phyloP scores from a whole-genome alignment of 2,113 vertebrate genomes.

The Chitala chitala region DNA sequence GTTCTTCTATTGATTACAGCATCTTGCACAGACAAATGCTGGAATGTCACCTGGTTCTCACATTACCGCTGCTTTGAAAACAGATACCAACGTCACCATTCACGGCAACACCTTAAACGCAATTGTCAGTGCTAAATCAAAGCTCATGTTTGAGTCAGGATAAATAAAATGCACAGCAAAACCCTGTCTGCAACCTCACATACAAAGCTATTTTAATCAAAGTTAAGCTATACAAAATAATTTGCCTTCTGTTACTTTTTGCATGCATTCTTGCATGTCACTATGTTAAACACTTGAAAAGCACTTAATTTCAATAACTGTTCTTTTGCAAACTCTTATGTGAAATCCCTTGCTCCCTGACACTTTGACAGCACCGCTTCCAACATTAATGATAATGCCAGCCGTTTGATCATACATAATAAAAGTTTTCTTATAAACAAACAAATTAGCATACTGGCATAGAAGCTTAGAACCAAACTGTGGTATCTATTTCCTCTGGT shows the following conservation, averaged over 20 bases:
- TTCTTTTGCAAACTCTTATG: too few relatives aligned
- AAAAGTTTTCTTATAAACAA: too few relatives aligned
- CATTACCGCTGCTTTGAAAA: neutral
- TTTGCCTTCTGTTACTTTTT: too few relatives aligned
- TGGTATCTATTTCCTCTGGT: too few relatives aligned
- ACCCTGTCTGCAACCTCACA: constrained; percentile 23
- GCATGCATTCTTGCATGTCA: neutral
- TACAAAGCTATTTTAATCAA: constrained; percentile 12
- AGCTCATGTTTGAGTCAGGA: constrained; percentile 16
- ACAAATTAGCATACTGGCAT: too few relatives aligned
- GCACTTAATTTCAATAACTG: too few relatives aligned
- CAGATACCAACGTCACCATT: neutral
- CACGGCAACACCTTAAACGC: neutral
- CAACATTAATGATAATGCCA: too few relatives aligned
- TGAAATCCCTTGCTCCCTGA: too few relatives aligned
- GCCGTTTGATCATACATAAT: too few relatives aligned
- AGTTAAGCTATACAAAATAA: neutral
- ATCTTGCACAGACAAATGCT: constrained; percentile 24
- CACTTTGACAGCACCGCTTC: too few relatives aligned
- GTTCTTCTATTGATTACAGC: constrained; percentile 28
- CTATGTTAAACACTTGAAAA: neutral
- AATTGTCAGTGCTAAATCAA: constrained; percentile 20
- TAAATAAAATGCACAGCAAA: constrained; percentile 1
- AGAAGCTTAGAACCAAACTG: too few relatives aligned
- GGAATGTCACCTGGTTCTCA: constrained; percentile 25